Evolutionary conservation across 2,113 vertebrate species (phyloP), one percentile per base, ranked within the genome.

Genomic region (Agapornis roseicollis): DNA sequence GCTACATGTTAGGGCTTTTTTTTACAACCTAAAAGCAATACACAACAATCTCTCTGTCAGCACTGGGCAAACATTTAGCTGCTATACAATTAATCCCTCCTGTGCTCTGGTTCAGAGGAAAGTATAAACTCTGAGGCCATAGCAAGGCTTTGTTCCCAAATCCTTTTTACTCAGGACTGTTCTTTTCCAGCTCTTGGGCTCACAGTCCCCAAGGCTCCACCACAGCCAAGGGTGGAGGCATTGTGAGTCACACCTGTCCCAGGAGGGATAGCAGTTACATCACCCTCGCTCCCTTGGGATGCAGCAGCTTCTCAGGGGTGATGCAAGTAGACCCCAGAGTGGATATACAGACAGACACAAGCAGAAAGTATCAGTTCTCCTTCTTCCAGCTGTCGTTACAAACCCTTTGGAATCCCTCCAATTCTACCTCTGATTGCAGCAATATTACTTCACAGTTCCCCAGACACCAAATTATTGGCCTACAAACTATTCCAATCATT

Each of bases 231-330:
- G 79, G 88, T 58, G 85, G 79, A 83, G 79, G 79, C 0, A 1
- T 31, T 31, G 15, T 44, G 77, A 92, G 56, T 44, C 80, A 92
- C 77, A 96, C 46, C 28, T 87, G n/a, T 5, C 58, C 37, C 78
- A 49, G 46, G 49, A 52, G 19, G 29, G 53, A 87, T 41, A 46
- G 37, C 52, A 87, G 10, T 41, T 46, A 73, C 87, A 93, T 31
- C 41, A 19, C 19, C 61, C 56, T 19, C 24, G 25, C 37, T 52
- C 17, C 65, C 23, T 20, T 13, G 29, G 42, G 56, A 77, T 25
- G 17, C 0, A 49, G 71, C 22, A 60, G 23, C 47, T 90, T 92
- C 69, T 71, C 19, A 35, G 28, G 37, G 69, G 55, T n/a, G 61
- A 84, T 0, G 31, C 18, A 76, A 31, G 41, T 15, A 44, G 68